phyloP scores from a whole-genome alignment of 2,797 vertebrate genomes.

The Peromyscus attwateri region DNA sequence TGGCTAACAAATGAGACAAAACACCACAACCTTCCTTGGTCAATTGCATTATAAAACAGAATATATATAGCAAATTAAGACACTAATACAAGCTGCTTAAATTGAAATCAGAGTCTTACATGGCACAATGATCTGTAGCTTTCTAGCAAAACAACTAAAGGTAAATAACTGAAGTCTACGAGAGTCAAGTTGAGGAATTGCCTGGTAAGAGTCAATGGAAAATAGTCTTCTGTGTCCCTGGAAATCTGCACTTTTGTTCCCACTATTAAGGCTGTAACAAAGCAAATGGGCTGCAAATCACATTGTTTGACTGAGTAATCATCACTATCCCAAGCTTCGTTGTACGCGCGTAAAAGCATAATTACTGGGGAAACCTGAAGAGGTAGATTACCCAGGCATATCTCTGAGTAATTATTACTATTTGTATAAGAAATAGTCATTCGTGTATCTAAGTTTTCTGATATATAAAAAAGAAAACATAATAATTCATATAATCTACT shows the following conservation, averaged over 20 bases:
- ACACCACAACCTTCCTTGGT: conserved; percentile 53
- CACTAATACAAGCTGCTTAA: conserved; percentile 59
- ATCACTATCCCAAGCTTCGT: background rate
- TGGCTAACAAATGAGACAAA: conserved; percentile 76
- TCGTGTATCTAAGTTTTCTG: background rate
- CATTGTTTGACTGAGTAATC: background rate
- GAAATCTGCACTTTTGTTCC: background rate
- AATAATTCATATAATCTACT: background rate
- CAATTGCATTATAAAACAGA: conserved; percentile 74
- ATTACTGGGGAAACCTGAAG: background rate
- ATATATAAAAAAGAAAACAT: background rate
- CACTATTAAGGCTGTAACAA: background rate
- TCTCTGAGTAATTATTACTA: background rate
- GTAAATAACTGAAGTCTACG: conserved; percentile 53
- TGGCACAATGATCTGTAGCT: background rate
- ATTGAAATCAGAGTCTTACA: conserved; percentile 65
- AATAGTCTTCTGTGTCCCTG: background rate
- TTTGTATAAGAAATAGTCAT: background rate
- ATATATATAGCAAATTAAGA: conserved; percentile 69
- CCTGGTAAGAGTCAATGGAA: background rate
- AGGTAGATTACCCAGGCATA: background rate
- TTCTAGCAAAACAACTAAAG: conserved; percentile 35
- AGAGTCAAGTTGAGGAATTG: background rate
- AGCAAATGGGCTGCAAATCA: background rate
- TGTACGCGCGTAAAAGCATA: background rate